Conservation (phyloP, 2,113 vertebrate species). For the Syngnathus typhle region DNA sequence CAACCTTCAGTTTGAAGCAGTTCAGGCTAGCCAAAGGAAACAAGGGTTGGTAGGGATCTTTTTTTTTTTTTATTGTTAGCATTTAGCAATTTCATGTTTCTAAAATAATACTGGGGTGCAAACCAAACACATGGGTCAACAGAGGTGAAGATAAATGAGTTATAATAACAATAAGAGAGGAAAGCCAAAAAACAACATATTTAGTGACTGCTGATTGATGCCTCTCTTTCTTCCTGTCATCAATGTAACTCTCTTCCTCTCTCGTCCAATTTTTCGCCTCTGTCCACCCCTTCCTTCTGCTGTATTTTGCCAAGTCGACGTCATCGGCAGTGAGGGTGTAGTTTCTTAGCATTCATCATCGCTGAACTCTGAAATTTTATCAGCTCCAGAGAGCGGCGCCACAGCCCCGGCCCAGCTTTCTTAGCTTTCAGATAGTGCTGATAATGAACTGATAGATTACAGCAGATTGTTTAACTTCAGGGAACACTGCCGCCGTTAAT, state of each 20-base stretch:
- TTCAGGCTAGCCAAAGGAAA: slow-evolving; percentile 6
- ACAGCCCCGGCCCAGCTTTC: slow-evolving; percentile 84
- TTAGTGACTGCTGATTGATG: not conserved
- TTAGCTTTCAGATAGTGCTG: slow-evolving; percentile 84
- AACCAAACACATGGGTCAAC: not conserved
- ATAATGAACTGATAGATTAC: slow-evolving; percentile 92
- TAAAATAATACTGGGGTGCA: too few relatives aligned
- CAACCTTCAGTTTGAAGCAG: slow-evolving; percentile 28
- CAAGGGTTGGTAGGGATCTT: not conserved
- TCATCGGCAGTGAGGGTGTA: slow-evolving; percentile 82
- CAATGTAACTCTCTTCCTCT: slow-evolving; percentile 55
- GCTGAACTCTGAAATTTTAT: slow-evolving; percentile 96
- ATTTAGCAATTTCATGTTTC: too few relatives aligned
- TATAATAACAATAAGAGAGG: too few relatives aligned
- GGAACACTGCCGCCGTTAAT: slow-evolving; percentile 76
- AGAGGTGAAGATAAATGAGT: not conserved
- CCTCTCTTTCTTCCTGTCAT: slow-evolving; percentile 7
- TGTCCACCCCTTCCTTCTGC: slow-evolving; percentile 51
- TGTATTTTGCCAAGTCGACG: slow-evolving; percentile 79
- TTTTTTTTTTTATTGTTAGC: too few relatives aligned
- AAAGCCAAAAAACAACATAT: too few relatives aligned
- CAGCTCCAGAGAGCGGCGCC: slow-evolving; percentile 87
- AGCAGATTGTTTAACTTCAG: slow-evolving; percentile 89
- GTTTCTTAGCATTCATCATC: slow-evolving; percentile 95
- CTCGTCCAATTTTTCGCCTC: slow-evolving; percentile 34